These are phyloP conservation scores for Dascyllus trimaculatus DNA, from an alignment of 2,113 vertebrate genomes.

Conservation along the genomic window DNA sequence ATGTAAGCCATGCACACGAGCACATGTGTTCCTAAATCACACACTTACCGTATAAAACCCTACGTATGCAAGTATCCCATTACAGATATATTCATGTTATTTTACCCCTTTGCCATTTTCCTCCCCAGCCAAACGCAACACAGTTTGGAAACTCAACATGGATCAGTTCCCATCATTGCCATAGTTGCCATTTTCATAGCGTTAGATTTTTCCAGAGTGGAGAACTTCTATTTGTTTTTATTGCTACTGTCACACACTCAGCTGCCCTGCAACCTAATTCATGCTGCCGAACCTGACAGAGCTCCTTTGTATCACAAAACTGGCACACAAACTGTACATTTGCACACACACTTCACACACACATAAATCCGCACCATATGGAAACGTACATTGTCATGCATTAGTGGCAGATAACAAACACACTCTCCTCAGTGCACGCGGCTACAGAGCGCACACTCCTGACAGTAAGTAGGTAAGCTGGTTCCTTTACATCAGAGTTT, in stretches of 20 bases:
- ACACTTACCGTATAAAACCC: slow-evolving; percentile 48
- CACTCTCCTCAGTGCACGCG: neutral
- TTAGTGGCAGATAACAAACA: slow-evolving; percentile 39
- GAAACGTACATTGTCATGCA: slow-evolving; percentile 29
- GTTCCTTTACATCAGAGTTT: slow-evolving; percentile 72
- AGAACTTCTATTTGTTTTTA: slow-evolving; percentile 79
- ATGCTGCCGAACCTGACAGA: slow-evolving; percentile 63
- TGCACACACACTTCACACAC: neutral
- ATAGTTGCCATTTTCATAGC: slow-evolving; percentile 77
- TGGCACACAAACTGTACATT: slow-evolving; percentile 26
- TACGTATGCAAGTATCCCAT: slow-evolving; percentile 56
- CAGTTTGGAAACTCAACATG: slow-evolving; percentile 78
- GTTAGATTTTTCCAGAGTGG: slow-evolving; percentile 76
- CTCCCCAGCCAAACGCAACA: slow-evolving; percentile 65
- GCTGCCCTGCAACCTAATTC: slow-evolving; percentile 67
- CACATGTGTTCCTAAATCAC: slow-evolving; percentile 56
- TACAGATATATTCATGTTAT: slow-evolving; percentile 74
- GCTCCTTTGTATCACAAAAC: slow-evolving; percentile 69
- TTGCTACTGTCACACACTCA: slow-evolving; percentile 77
- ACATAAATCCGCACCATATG: slow-evolving; percentile 22
- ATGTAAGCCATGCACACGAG: slow-evolving; percentile 47
- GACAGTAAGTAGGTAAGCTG: slow-evolving; percentile 50
- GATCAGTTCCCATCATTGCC: slow-evolving; percentile 76
- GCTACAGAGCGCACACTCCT: slow-evolving; percentile 4
- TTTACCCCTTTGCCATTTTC: slow-evolving; percentile 74